These are phyloP conservation scores for Phyllostomus hastatus DNA, from an alignment of 2,113 vertebrate species.

Conservation along the genomic window DNA sequence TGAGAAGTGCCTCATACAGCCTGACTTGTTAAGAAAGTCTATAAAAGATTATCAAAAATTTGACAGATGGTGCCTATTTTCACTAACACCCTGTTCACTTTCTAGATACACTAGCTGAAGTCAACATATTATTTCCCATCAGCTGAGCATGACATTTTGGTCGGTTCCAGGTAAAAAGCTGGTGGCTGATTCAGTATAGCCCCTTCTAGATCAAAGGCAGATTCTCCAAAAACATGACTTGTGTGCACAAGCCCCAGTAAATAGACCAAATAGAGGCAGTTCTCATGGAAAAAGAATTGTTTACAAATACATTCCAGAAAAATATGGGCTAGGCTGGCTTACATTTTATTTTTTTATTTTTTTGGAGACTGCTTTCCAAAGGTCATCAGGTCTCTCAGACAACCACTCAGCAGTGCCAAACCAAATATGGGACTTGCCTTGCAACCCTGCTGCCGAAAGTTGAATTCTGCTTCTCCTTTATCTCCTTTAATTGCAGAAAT, in stretches of 20 bases:
- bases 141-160: rapidly evolving
- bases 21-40: background rate
- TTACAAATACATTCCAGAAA: background rate
- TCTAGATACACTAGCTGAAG: rapidly evolving
- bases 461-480: background rate
- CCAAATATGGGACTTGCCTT: rapidly evolving
- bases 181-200: background rate
- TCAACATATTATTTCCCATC: background rate
- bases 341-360: background rate
- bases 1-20: background rate
- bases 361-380: background rate
- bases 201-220: background rate
- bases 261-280: background rate
- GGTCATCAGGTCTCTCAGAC: background rate
- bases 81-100: background rate
- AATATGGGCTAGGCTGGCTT: background rate
- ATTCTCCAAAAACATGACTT: background rate
- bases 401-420: background rate
- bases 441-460: rapidly evolving
- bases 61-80: background rate
- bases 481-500: background rate
- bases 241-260: background rate
- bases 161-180: background rate
- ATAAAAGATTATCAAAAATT: background rate
- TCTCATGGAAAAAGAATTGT: background rate